phyloP scores from a whole-genome alignment of 2,113 vertebrate species.

The Campylomormyrus numenius region DNA sequence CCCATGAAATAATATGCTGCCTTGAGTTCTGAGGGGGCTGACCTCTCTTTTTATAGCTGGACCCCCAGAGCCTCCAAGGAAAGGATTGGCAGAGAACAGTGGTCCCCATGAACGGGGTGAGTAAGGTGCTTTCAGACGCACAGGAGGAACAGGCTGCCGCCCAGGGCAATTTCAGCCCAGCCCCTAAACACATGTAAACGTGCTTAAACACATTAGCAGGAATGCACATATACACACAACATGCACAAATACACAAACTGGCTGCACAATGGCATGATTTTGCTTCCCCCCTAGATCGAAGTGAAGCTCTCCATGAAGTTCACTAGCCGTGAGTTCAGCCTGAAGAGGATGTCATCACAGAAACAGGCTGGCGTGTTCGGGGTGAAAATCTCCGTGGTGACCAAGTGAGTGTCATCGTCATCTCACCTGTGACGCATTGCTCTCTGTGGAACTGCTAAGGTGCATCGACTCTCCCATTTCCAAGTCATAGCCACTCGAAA shows the following conservation, averaged over 20 bases:
- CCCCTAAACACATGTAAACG: not conserved
- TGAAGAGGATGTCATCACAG: constrained; percentile 85
- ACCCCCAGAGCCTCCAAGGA: constrained; percentile 78
- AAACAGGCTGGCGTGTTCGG: constrained; percentile 93
- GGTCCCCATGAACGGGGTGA: constrained; percentile 91
- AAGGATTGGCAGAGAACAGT: constrained; percentile 95
- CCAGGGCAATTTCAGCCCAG: not conserved
- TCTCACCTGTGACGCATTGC: not conserved
- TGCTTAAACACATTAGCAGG: not conserved
- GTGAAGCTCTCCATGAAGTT: constrained; percentile 95
- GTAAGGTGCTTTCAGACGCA: constrained; percentile 32
- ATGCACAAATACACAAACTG: not conserved
- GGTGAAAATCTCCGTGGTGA: constrained; percentile 88
- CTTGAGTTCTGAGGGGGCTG: not conserved
- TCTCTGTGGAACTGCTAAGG: not conserved
- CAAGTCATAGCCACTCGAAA: not conserved
- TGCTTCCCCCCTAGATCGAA: constrained; percentile 67
- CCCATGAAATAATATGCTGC: not conserved
- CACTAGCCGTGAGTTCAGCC: constrained; percentile 90
- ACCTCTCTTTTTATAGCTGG: constrained; percentile 63
- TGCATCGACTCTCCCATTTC: not conserved
- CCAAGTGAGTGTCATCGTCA: constrained; percentile 73
- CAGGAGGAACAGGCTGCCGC: not conserved
- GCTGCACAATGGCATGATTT: not conserved
- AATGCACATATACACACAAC: not conserved